These are phyloP conservation scores for Cichlasoma orientale DNA, from an alignment of 2,797 vertebrate genomes.

Conservation along the genomic window DNA sequence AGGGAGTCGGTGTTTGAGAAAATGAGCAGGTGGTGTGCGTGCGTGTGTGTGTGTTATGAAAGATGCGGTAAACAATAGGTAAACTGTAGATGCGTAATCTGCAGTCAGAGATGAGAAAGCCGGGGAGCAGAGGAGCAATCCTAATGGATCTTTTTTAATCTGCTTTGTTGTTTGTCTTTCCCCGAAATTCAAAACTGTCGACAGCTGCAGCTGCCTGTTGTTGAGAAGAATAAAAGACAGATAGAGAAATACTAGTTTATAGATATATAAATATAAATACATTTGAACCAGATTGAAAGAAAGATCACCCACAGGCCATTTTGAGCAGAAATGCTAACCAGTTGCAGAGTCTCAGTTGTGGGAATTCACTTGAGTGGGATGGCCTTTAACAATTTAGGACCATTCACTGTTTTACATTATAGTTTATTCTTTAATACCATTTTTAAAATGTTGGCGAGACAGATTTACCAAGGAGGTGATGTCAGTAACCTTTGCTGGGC, in stretches of 20 bases:
- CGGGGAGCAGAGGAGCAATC: constrained; percentile 7
- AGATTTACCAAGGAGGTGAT: background rate
- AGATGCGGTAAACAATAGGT: constrained; percentile 21
- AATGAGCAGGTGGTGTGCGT: constrained; percentile 15
- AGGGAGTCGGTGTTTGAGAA: background rate
- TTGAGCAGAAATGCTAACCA: background rate
- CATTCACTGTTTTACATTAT: background rate
- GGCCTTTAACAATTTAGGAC: background rate
- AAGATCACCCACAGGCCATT: background rate
- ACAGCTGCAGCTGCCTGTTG: constrained; percentile 5
- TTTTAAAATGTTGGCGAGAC: background rate
- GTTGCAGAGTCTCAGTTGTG: background rate
- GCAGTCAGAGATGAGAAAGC: constrained; percentile 7
- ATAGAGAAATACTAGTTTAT: background rate
- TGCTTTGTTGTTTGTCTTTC: constrained; percentile 43
- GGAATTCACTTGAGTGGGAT: background rate
- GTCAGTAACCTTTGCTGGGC: background rate
- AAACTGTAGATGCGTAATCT: constrained; percentile 17
- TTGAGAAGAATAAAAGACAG: background rate
- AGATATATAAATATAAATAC: background rate
- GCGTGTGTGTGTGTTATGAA: background rate
- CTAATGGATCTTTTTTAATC: constrained; percentile 40
- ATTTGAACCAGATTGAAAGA: background rate
- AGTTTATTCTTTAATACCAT: background rate
- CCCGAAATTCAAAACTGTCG: background rate